Evolutionary conservation across 2,888 invertebrate genomes (phyloP), one percentile per base, ranked within the genome.

Genomic region (Amblyjoppa fuscipennis): DNA sequence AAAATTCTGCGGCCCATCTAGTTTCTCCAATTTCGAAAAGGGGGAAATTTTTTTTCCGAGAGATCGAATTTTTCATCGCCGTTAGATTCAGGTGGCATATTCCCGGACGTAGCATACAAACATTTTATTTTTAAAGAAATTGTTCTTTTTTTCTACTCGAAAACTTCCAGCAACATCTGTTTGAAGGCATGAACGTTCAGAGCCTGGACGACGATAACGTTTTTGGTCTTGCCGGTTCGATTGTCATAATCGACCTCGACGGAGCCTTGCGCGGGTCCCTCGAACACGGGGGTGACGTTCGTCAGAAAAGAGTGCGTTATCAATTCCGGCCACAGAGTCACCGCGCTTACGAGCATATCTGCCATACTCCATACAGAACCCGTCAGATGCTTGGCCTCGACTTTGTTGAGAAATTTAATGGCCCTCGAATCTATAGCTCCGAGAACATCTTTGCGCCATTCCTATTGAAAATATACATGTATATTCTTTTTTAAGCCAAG

Each of bases 351-450:
- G 25, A 92, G 81, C 0, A 88, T 81, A 81, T 94, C 93, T 0
- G 90, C 85, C 31, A 89, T 45, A 0, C 0, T 5, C 93, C 93
- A 93, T 0, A 20, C 4, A 1, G n/a, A 4, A 11, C 38, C 61
- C 7, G 91, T 89, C 45, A 90, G 16, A 85, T 16, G 56, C 28
- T 86, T 84, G 68, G 88, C 88, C 85, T 96, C 96, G 0, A 95
- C 95, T 84, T 93, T 91, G 87, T 96, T 95, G 59, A 96, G 88
- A 59, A 96, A 93, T 13, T 94, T 89, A 1, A 96, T 93, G 7
- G 92, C 92, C 34, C 94, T 92, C 3, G 94, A 94, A 4, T 93
- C 87, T 11, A 94, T 87, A 0, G 88, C 89, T 0, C 95, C 96
- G 7, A 96, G 92, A 0, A 93, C 92, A 16, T 25, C 64, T 64